A percentile compares a stretch with the other conserved stretches of the same genome.
phyloP scores from a whole-genome alignment of 2,113 vertebrate genomes.

The Nothobranchius kuhntae region DNA sequence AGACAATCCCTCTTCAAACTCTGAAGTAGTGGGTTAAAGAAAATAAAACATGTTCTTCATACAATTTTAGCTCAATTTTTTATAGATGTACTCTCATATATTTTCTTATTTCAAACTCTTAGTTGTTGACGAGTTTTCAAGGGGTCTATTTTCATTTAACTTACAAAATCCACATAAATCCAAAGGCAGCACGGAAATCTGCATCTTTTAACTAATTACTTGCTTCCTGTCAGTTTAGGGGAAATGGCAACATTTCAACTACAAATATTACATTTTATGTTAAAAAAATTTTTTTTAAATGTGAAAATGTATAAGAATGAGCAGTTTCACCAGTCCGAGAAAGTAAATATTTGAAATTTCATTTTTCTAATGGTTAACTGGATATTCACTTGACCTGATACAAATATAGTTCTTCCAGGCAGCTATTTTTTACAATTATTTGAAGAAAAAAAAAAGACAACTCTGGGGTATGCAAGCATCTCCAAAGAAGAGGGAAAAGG shows the following conservation, averaged over 20 bases:
- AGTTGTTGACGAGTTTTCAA: background rate
- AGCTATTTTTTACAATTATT: no score
- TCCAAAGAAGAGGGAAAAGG: no score
- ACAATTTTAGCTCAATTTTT: background rate
- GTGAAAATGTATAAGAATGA: background rate
- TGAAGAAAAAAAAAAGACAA: no score
- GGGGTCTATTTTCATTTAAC: no score
- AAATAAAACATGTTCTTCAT: no score
- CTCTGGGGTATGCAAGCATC: no score
- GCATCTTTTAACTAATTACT: slow-evolving; percentile 11
- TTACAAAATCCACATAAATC: no score
- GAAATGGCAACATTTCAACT: background rate
- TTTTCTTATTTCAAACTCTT: background rate
- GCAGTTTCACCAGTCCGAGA: background rate
- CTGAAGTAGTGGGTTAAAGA: no score
- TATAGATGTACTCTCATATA: rapidly evolving
- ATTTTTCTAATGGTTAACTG: no score
- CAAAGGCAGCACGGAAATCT: rapidly evolving
- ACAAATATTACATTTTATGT: background rate
- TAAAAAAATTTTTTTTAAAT: no score
- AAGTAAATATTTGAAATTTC: background rate
- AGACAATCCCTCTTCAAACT: background rate
- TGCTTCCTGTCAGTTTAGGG: background rate
- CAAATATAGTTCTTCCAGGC: no score
- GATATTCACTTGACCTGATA: no score